Evolutionary conservation across 2,888 invertebrate species (phyloP).

Genomic region (Caenorhabditis sp.): DNA sequence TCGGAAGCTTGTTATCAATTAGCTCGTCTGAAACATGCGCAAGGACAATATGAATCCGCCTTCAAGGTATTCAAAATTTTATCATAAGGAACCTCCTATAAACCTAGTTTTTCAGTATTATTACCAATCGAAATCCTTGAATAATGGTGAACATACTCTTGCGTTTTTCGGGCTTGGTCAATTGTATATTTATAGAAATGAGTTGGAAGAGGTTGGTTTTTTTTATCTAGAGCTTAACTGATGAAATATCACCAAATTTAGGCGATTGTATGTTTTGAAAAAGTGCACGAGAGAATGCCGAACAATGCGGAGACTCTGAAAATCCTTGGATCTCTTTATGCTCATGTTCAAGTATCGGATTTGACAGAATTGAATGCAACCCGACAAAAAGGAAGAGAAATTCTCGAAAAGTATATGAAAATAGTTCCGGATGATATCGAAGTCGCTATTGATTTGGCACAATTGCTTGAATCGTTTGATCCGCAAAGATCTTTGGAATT

Average conservation of each 20-base stretch:
- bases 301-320: conserved; percentile 99
- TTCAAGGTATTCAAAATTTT: conserved; percentile 75
- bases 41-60: conserved; percentile 92
- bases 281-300: conserved; percentile 93
- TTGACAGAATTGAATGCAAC: conserved; percentile 13
- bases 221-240: background rate
- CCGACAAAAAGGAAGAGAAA: conserved; percentile 76
- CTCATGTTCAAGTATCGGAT: conserved; percentile 73
- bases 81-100: too few relatives aligned
- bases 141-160: conserved; percentile 89
- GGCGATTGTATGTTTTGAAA: conserved; percentile 98
- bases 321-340: conserved; percentile 94
- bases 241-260: conserved; percentile 71
- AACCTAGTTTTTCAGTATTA: conserved; percentile 79
- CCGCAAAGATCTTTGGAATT: conserved; percentile 86
- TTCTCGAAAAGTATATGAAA: conserved; percentile 89
- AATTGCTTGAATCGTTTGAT: conserved; percentile 94
- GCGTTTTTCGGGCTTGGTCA: conserved; percentile 98
- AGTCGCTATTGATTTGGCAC: conserved; percentile 91
- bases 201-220: conserved; percentile 69
- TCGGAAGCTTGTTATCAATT: conserved; percentile 96
- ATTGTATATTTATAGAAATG: conserved; percentile 96
- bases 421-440: conserved; percentile 98
- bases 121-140: conserved; percentile 84
- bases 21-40: conserved; percentile 93